phyloP scores from a whole-genome alignment of 2,113 vertebrate species.

The Dipodomys ordii region DNA sequence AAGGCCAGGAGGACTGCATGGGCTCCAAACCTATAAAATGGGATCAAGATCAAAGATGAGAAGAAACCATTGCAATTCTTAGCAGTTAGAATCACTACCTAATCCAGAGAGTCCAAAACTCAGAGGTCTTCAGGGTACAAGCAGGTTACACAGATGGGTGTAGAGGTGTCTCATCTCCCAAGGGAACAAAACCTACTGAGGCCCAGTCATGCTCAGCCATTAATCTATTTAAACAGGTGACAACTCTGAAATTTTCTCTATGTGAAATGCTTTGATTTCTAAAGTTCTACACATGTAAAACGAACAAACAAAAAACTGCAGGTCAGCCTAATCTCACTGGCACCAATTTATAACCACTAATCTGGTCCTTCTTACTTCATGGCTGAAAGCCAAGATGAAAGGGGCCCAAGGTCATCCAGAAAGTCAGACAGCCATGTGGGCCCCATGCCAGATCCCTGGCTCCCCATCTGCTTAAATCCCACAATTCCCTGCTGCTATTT shows the following conservation, averaged over 20 bases:
- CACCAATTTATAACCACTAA: neutral
- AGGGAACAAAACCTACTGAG: too few relatives aligned
- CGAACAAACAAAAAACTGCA: too few relatives aligned
- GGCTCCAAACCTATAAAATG: neutral
- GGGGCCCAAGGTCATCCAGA: neutral
- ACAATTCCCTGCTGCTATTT: neutral
- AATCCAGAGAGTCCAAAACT: neutral
- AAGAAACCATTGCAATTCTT: neutral
- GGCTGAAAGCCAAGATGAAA: neutral
- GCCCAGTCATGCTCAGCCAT: too few relatives aligned
- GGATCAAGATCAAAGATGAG: neutral
- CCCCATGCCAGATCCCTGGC: accelerated
- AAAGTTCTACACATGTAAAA: neutral
- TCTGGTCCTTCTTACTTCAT: neutral
- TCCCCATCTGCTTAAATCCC: neutral
- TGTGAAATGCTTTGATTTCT: neutral
- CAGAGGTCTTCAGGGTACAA: neutral
- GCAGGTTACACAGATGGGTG: neutral
- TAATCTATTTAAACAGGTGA: neutral
- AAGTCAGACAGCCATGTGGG: accelerated
- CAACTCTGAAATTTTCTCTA: neutral
- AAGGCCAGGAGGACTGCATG: neutral
- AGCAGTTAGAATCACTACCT: neutral
- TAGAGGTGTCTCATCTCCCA: too few relatives aligned
- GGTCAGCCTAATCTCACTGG: neutral